phyloP scores from a whole-genome alignment of 2,888 invertebrate species.

The Emmelina monodactyla region DNA sequence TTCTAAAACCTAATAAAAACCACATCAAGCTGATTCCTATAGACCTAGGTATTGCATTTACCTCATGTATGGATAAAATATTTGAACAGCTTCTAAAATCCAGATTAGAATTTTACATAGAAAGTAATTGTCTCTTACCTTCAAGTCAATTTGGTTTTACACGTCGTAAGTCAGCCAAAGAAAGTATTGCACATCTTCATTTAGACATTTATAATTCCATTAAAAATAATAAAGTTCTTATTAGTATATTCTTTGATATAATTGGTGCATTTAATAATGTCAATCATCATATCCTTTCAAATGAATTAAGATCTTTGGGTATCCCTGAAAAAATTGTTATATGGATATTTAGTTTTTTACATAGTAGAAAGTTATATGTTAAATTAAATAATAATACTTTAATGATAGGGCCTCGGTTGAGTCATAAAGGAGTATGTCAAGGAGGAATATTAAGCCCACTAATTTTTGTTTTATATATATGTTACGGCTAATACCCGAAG shows the following conservation, averaged over 20 bases:
- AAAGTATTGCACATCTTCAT: slow-evolving; percentile 3
- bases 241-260: slow-evolving; percentile 3
- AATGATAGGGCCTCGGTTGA: neutral
- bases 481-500: too few relatives aligned
- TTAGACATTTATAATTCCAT: slow-evolving; percentile 1
- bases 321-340: neutral
- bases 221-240: neutral
- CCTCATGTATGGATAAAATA: slow-evolving; percentile 8
- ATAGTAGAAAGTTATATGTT: neutral
- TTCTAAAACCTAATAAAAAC: too few relatives aligned
- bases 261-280: slow-evolving; percentile 5
- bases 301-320: slow-evolving; percentile 1
- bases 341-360: slow-evolving; percentile 1
- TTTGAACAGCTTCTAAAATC: slow-evolving; percentile 1
- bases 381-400: neutral
- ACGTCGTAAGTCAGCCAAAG: neutral
- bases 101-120: slow-evolving; percentile 2
- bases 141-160: slow-evolving; percentile 3
- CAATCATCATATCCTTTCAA: slow-evolving; percentile 3
- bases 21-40: too few relatives aligned
- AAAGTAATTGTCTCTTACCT: neutral
- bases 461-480: too few relatives aligned
- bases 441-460: too few relatives aligned
- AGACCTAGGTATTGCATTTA: too few relatives aligned
- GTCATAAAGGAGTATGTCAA: neutral